A percentile compares a stretch with the other conserved stretches of the same genome.
These are phyloP conservation scores for Metopia argyrocephala DNA, from an alignment of 2,888 invertebrate species.

Conservation along the genomic window DNA sequence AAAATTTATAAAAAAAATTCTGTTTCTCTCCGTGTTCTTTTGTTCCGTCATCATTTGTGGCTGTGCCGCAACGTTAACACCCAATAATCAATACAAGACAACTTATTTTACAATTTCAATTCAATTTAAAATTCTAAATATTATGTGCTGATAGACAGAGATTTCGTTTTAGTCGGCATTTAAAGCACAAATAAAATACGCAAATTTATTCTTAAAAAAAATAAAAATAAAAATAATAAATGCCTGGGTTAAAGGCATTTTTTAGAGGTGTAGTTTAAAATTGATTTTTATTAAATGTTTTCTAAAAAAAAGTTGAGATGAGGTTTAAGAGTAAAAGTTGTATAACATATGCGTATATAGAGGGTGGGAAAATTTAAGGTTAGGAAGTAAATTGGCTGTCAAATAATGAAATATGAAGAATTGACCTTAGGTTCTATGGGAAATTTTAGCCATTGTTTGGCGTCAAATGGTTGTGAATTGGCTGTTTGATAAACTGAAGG, in stretches of 20 bases:
- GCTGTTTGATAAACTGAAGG: no score
- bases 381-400: no score
- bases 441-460: no score
- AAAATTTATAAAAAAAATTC: conserved; percentile 57
- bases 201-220: background rate
- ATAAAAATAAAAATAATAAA: background rate
- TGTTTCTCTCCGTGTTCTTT: conserved; percentile 3
- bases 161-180: conserved; percentile 18
- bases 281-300: no score
- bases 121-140: conserved; percentile 7
- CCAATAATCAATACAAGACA: conserved; percentile 53
- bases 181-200: background rate
- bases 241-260: background rate
- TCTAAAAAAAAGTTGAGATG: no score
- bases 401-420: no score
- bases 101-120: conserved; percentile 31
- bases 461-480: no score
- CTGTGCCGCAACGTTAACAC: conserved; percentile 62
- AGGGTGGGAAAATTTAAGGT: no score
- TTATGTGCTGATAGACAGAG: conserved; percentile 33
- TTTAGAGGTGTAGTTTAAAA: no score
- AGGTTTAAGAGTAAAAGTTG: no score
- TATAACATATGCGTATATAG: no score
- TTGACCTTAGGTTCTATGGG: no score
- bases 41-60: background rate